Base-by-base conservation (phyloP, 2,888 invertebrate species). In the Hydroisotoma schaefferi region DNA sequence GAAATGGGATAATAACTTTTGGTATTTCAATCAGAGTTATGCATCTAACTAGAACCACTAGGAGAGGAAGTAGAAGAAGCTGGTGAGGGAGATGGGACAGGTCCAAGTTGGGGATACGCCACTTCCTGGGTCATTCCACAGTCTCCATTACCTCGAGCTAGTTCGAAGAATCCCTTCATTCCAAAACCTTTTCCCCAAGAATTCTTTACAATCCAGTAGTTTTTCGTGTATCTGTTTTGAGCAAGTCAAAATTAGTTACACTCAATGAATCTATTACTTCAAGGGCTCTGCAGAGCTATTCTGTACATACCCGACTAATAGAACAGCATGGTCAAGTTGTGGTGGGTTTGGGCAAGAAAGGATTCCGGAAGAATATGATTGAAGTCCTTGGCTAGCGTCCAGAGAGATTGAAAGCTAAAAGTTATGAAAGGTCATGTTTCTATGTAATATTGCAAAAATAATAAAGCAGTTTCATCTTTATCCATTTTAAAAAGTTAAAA, bases 131-230 rank as follows among this genome's bases (percentile, higher is more conserved):
- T 40, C n/a, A 40, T 8, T 40, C 40, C 40, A 40, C 40, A 40
- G 40, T 40, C 40, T 15, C n/a, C 8, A 40, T 40, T 20, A 15
- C 4, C 40, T 40, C 40, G 40, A 40, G 40, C 15, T 5, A 40
- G 5, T 15, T 40, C 20, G 40, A 40, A 40, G 20, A 8, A 40
- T 40, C 40, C 40, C 5, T 15, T 15, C 20, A 18, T 20, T 5
- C 40, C 40, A 15, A 15, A 40, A 40, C 40, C 40, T 18, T 15
- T 40, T 40, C 40, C 40, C 40, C 40, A 40, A 4, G 40, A 40
- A 15, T 40, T 40, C n/a, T 40, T 40, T 4, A 40, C n/a, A 40
- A 40, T 4, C 40, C 40, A 40, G n/a, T 40, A 40, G n/a, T 40
- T 20, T 15, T 40, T 15, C n/a, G n/a, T 20, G n/a, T 40, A 40